Percentiles rank a stretch among this genome's conserved stretches.
phyloP scores from a whole-genome alignment of 2,888 invertebrate genomes.

The Cynaeus angustus region DNA sequence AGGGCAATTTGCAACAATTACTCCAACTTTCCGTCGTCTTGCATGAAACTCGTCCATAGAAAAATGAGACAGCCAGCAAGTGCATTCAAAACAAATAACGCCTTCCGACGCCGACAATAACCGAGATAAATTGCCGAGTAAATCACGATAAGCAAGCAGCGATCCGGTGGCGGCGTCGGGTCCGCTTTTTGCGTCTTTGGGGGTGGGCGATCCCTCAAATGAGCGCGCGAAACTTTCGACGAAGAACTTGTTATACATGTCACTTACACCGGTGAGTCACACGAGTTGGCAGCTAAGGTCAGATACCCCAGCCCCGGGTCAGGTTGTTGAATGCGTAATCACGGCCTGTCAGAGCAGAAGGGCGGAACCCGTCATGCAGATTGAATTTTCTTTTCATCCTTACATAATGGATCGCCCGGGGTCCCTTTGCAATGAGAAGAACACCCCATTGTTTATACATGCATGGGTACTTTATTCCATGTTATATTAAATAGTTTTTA shows the following conservation, averaged over 20 bases:
- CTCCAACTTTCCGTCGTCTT: conserved; percentile 10
- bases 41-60: background rate
- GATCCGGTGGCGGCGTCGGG: conserved; percentile 40
- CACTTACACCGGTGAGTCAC: conserved; percentile 68
- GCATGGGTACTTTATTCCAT: conserved; percentile 60
- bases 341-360: conserved; percentile 71
- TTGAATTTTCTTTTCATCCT: conserved; percentile 72
- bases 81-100: conserved; percentile 41
- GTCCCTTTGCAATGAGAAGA: conserved; percentile 61
- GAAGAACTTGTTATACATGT: conserved; percentile 69
- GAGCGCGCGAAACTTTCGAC: conserved; percentile 57
- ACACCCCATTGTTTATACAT: conserved; percentile 67
- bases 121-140: conserved; percentile 43
- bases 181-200: conserved; percentile 37
- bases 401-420: conserved; percentile 70
- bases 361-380: conserved; percentile 70
- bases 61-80: conserved; percentile 13
- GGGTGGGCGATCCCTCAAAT: conserved; percentile 40
- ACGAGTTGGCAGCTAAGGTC: conserved; percentile 63
- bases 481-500: conserved; percentile 61
- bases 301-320: conserved; percentile 66
- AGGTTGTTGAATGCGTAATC: conserved; percentile 71
- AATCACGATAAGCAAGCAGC: conserved; percentile 44
- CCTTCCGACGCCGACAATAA: conserved; percentile 34
- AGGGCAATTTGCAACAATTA: conserved; percentile 8